Evolutionary conservation across 2,797 vertebrate species (phyloP).

Genomic region (Uromys caudimaculatus): DNA sequence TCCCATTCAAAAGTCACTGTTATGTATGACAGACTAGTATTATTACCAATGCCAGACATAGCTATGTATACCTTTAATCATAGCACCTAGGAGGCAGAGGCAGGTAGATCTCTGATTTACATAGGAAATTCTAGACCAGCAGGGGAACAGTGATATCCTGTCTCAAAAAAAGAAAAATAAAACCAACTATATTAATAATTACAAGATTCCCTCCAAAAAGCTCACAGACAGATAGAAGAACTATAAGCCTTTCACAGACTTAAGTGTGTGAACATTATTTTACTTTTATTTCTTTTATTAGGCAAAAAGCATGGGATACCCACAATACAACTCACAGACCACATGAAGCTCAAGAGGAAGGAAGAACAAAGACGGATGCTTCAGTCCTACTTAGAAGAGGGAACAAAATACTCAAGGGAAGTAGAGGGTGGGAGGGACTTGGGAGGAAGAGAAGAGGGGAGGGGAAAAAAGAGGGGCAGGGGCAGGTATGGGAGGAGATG

Average conservation of each 20-base stretch:
- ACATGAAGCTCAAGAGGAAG: no score
- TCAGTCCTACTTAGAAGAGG: no score
- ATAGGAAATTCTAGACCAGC: not conserved
- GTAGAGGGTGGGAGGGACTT: no score
- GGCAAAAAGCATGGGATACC: no score
- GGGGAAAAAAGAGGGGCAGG: no score
- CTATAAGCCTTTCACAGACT: slow-evolving; percentile 20
- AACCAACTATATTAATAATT: not conserved
- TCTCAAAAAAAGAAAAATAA: not conserved
- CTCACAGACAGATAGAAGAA: not conserved
- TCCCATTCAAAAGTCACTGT: not conserved
- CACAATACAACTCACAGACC: no score
- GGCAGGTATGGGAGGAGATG: no score
- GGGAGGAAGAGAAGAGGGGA: no score
- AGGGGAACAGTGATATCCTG: not conserved
- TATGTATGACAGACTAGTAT: slow-evolving; percentile 20
- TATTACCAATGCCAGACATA: not conserved
- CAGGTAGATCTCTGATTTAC: not conserved
- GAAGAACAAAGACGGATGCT: no score
- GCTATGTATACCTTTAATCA: not conserved
- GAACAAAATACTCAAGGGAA: no score
- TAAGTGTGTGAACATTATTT: not conserved
- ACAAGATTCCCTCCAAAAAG: not conserved
- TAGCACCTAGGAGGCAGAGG: not conserved
- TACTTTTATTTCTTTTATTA: not conserved